Base-by-base conservation (phyloP, 2,888 invertebrate genomes). In the Diadegma fenestrale region DNA sequence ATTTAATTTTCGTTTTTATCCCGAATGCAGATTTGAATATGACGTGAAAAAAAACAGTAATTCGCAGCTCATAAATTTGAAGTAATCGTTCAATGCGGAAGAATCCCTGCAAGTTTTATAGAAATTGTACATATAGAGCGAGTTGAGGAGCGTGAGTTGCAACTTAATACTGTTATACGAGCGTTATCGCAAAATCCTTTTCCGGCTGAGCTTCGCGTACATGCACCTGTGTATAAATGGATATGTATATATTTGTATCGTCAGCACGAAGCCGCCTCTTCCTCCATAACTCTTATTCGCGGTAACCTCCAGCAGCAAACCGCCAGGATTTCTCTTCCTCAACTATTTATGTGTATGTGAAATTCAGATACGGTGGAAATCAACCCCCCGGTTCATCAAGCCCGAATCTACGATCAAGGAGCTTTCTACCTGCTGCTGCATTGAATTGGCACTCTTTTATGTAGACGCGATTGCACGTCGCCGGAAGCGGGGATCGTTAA, bases 351-450 rank as follows among this genome's bases (percentile, higher is more conserved):
- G 33, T 71, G 37, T 71, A 71, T 48, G 33, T 58, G 33, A 41
- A 75, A 19, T 22, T 58, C 41, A 58, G 66, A 80, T 89, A 89
- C 85, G 66, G 76, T 75, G 73, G 84, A 86, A 88, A 90, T 90
- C 89, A 87, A 73, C 45, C 51, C 54, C 17, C 43, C 87, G 88
- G 86, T 87, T 87, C 85, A 85, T 82, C 86, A 87, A 87, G 88
- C 88, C 89, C 88, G 88, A 90, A 89, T 91, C 92, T 89, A 91
- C 91, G 89, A 88, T 91, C 89, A 89, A 86, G 86, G 86, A 88
- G 82, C 89, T 86, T 88, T 88, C 88, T 88, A 88, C 84, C n/a
- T n/a, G n/a, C 22, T 22, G 86, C 85, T 87, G 83, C 87, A 86
- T 88, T 89, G 90, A 90, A 91, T 91, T 90, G 84, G 86, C n/a